Base-by-base conservation (phyloP, 2,888 invertebrate genomes). In the Acrobasis repandana region DNA sequence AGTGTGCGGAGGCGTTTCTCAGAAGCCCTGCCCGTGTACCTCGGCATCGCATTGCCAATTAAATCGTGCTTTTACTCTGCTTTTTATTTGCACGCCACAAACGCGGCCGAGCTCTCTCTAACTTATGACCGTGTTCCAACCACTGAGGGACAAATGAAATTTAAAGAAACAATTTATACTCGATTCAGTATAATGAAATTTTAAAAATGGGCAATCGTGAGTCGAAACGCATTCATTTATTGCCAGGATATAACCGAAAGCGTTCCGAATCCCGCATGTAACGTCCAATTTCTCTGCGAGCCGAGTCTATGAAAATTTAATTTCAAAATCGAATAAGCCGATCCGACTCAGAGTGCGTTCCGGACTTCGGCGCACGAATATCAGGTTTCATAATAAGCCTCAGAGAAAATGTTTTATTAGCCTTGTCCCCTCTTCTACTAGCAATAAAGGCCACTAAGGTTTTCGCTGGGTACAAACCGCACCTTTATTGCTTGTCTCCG, bases 31-130 rank as follows among this genome's bases (percentile, higher is more conserved):
- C 67, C 69, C 73, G 69, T 74, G 73, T 73, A 72, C 74, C 75
- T 69, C 75, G 72, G 75, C 71, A 65, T 65, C 65, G 66, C 71
- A 71, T 70, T 74, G 83, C 85, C 85, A 85, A 85, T 86, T 86
- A 85, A 85, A 83, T 73, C 71, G 64, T 70, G 72, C 73, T 72
- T 68, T 68, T 73, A 74, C 73, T 66, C 67, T 61, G 48, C 73
- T 80, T 80, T 82, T 80, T 80, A 68, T 81, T 79, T 79, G 72
- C 72, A 73, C 72, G 74, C 73, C 68, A 79, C 77, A 75, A 51
- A 58, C 50, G 50, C 69, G 72, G 68, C 73, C 71, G 66, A 74
- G 70, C 71, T 73, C 67, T 74, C 67, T 67, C 65, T 66, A 68
- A 69, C 71, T 70, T 71, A 69, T 67, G 70, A 65, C 67, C 68